These are phyloP conservation scores for Anser brachyrhynchus DNA, from an alignment of 2,113 vertebrate species.

Conservation along the genomic window DNA sequence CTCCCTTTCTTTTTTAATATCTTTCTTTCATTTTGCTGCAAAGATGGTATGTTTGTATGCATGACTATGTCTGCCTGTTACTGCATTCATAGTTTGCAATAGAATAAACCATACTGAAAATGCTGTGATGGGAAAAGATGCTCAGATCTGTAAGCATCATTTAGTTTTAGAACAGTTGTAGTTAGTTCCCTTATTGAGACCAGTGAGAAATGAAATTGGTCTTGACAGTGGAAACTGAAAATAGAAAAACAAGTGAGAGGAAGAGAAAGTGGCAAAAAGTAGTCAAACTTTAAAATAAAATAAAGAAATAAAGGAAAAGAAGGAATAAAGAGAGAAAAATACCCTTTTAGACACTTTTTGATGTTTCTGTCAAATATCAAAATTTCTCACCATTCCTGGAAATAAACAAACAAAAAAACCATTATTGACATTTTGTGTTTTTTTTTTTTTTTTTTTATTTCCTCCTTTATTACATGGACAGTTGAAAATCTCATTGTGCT, in stretches of 20 bases:
- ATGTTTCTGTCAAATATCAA: not conserved
- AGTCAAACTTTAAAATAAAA: not conserved
- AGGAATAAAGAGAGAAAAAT: not conserved
- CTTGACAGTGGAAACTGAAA: not conserved
- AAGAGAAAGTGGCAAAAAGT: not conserved
- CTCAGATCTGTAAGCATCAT: not conserved
- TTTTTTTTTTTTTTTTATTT: not conserved
- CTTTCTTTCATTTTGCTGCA: not conserved
- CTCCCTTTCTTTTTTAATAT: not conserved
- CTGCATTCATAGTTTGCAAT: not conserved
- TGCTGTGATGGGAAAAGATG: not conserved
- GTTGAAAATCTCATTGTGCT: not conserved
- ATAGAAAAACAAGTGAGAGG: not conserved
- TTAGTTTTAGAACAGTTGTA: not conserved
- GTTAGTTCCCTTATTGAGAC: not conserved
- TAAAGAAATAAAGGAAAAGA: not conserved
- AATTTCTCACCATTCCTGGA: not conserved
- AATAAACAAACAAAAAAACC: not conserved
- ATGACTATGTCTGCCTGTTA: not conserved
- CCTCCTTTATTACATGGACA: not conserved
- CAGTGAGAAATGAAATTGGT: not conserved
- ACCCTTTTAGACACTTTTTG: not conserved
- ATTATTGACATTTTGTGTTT: not conserved
- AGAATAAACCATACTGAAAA: not conserved
- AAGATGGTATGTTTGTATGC: not conserved